Conservation (phyloP, 2,797 vertebrate species). For the Sebastes trivittatus region DNA sequence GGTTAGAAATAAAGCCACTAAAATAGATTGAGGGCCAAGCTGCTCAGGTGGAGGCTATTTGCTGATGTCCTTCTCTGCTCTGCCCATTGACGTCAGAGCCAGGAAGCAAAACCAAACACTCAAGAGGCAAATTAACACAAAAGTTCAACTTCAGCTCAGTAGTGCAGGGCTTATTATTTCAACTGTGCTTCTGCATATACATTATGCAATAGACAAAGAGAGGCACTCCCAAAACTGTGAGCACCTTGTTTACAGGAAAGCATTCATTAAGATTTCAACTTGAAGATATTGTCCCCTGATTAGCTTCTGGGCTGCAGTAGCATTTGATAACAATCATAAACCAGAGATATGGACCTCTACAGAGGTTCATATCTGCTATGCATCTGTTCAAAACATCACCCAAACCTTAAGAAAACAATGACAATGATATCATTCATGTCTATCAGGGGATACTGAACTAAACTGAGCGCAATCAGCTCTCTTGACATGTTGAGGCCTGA, state of each 20-base stretch:
- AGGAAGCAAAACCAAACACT: neutral
- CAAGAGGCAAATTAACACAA: neutral
- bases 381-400: slow-evolving; percentile 30
- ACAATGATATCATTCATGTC: neutral
- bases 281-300: neutral
- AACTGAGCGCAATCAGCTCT: neutral
- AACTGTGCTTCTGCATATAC: neutral
- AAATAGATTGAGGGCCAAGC: neutral
- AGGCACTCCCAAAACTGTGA: neutral
- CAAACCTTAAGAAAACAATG: neutral
- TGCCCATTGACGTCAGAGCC: neutral
- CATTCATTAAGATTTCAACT: neutral
- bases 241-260: neutral
- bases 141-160: neutral
- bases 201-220: neutral
- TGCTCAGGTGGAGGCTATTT: neutral
- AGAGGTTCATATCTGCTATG: neutral
- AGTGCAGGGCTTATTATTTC: neutral
- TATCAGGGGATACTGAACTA: neutral
- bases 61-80: neutral
- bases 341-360: neutral
- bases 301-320: neutral
- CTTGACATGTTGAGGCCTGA: slow-evolving; percentile 19
- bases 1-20: neutral
- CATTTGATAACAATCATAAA: neutral